A percentile compares a stretch with the other conserved stretches of the same genome.
phyloP scores from a whole-genome alignment of 2,888 invertebrate genomes.

The Cactoblastis cactorum region DNA sequence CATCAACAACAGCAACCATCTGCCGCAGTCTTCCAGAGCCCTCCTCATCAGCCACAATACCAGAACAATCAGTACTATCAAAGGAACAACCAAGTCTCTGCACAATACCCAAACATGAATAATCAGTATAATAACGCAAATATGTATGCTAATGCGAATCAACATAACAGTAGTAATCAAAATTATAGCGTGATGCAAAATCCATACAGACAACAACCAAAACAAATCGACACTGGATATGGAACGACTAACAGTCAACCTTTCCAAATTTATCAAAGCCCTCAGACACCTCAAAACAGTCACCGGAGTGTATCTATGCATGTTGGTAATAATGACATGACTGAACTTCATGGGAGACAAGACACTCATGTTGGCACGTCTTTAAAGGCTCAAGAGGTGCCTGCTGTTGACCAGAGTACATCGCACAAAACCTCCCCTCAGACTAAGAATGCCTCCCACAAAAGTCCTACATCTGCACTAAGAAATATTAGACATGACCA shows the following conservation, averaged over 20 bases:
- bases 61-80: conserved; percentile 66
- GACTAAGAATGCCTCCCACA: conserved; percentile 47
- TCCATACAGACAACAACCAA: conserved; percentile 56
- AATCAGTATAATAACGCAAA: conserved; percentile 55
- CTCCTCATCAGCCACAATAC: conserved; percentile 66
- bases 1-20: conserved; percentile 43
- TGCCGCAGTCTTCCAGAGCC: conserved; percentile 31
- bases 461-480: conserved; percentile 61
- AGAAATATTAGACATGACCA: conserved; percentile 71
- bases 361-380: conserved; percentile 33
- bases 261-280: conserved; percentile 70
- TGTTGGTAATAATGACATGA: conserved; percentile 35
- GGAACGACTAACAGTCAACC: conserved; percentile 44
- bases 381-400: conserved; percentile 34
- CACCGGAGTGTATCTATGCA: conserved; percentile 42
- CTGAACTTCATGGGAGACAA: conserved; percentile 44
- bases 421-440: conserved; percentile 38
- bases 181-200: conserved; percentile 56
- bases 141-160: conserved; percentile 42
- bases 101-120: conserved; percentile 49
- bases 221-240: conserved; percentile 53
- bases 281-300: conserved; percentile 51
- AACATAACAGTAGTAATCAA: conserved; percentile 42
- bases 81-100: conserved; percentile 45
- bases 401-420: conserved; percentile 38